These are phyloP conservation scores for Punctoribates punctum DNA, from an alignment of 2,888 invertebrate genomes.

Conservation along the genomic window DNA sequence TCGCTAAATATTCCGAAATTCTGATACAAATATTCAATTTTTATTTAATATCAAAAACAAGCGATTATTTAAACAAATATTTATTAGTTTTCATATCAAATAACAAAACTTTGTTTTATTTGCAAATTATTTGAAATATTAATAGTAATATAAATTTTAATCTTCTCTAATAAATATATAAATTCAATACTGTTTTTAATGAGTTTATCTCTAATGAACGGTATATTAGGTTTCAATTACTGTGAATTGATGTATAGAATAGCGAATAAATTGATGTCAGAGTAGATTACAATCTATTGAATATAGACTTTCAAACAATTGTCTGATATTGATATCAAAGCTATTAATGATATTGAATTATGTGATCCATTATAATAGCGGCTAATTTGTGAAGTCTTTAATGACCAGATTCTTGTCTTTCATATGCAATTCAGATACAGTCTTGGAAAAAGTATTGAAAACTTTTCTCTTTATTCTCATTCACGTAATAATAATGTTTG, in stretches of 20 bases:
- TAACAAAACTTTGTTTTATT: not conserved
- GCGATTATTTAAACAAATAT: not conserved
- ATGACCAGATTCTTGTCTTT: not conserved
- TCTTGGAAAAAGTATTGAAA: not conserved
- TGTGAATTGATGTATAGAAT: conserved; percentile 29
- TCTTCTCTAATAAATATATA: not conserved
- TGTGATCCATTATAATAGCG: conserved; percentile 21
- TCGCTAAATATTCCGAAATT: not conserved
- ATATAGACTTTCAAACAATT: conserved; percentile 11
- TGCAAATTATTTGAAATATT: not conserved
- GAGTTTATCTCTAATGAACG: not conserved
- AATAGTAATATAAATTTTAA: conserved; percentile 15
- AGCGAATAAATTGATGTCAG: conserved; percentile 25
- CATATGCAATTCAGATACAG: conserved; percentile 2
- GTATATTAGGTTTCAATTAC: conserved; percentile 34
- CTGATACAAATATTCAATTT: conserved; percentile 8
- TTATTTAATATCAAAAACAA: not conserved
- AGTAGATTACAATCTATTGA: conserved; percentile 24
- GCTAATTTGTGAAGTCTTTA: conserved; percentile 7
- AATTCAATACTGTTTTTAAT: conserved; percentile 33
- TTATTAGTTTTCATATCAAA: not conserved
- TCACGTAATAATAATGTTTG: not conserved
- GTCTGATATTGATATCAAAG: not conserved
- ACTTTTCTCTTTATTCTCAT: not conserved
- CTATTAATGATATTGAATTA: conserved; percentile 33